Evolutionary conservation across 2,888 invertebrate genomes (phyloP).

Genomic region (Athrips mouffetella): DNA sequence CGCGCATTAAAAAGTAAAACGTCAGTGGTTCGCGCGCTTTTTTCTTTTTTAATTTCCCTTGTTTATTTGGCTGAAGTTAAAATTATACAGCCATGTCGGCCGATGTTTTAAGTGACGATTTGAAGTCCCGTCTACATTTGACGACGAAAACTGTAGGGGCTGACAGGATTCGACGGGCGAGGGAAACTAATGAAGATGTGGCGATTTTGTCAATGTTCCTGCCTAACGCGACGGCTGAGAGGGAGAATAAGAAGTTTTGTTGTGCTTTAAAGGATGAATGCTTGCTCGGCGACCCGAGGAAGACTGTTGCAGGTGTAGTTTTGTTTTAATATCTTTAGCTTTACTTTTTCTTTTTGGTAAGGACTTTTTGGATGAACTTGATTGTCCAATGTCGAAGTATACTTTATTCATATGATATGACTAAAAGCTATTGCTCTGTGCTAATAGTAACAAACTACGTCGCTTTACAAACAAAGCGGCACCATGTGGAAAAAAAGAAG

Average conservation of each 20-base stretch:
- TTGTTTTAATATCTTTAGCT: constrained; percentile 5
- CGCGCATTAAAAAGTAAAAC: constrained; percentile 29
- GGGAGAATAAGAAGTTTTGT: constrained; percentile 85
- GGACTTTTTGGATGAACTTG: too few species aligned
- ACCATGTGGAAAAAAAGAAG: too few species aligned
- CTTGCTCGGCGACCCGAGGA: constrained; percentile 85
- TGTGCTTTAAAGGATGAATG: constrained; percentile 88
- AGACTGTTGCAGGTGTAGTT: constrained; percentile 85
- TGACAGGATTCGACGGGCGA: constrained; percentile 86
- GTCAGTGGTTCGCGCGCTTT: constrained; percentile 43
- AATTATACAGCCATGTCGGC: constrained; percentile 76
- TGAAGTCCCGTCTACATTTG: constrained; percentile 84
- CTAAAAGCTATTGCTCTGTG: too few species aligned
- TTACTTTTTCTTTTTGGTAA: background rate
- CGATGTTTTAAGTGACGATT: constrained; percentile 87
- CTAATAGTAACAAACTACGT: too few species aligned
- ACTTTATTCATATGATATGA: too few species aligned
- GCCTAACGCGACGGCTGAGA: constrained; percentile 80
- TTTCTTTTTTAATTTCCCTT: constrained; percentile 16
- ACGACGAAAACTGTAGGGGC: constrained; percentile 90
- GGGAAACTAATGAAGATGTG: constrained; percentile 91
- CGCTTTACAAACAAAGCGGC: too few species aligned
- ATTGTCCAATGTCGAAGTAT: too few species aligned
- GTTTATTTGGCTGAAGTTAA: background rate
- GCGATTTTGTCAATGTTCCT: constrained; percentile 92